Conservation (phyloP, 2,888 invertebrate species). For the Neria commutata region DNA sequence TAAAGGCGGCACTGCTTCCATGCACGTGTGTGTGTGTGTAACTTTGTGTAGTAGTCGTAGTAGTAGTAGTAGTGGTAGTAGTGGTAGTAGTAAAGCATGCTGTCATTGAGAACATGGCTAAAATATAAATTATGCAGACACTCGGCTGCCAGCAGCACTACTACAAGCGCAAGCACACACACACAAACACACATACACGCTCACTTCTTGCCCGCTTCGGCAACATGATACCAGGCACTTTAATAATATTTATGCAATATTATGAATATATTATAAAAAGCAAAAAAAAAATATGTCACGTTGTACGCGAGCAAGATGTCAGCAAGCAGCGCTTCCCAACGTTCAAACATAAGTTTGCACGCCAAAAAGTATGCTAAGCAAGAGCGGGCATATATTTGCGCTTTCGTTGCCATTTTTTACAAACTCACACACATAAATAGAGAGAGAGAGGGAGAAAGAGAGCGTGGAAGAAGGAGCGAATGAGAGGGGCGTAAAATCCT, state of each 20-base stretch:
- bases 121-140: conserved; percentile 18
- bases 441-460: not conserved
- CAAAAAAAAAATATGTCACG: conserved; percentile 5
- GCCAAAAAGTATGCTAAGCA: too few species aligned
- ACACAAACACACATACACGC: not conserved
- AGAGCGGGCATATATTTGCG: not conserved
- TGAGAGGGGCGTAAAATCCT: conserved; percentile 4
- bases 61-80: not conserved
- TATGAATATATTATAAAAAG: conserved; percentile 7
- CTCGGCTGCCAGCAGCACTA: not conserved
- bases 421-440: not conserved
- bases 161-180: not conserved
- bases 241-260: conserved; percentile 12
- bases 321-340: not conserved
- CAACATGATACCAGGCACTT: not conserved
- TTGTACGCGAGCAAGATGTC: not conserved
- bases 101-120: conserved; percentile 6
- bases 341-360: not conserved
- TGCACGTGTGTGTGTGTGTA: not conserved
- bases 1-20: too few species aligned
- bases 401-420: conserved; percentile 3
- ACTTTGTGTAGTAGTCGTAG: not conserved
- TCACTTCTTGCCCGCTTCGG: not conserved
- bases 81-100: not conserved
- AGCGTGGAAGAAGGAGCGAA: not conserved